Percentiles rank a stretch among this genome's conserved stretches.
Evolutionary conservation across 2,113 vertebrate species (phyloP).

Genomic region (Cephalopterus ornatus): DNA sequence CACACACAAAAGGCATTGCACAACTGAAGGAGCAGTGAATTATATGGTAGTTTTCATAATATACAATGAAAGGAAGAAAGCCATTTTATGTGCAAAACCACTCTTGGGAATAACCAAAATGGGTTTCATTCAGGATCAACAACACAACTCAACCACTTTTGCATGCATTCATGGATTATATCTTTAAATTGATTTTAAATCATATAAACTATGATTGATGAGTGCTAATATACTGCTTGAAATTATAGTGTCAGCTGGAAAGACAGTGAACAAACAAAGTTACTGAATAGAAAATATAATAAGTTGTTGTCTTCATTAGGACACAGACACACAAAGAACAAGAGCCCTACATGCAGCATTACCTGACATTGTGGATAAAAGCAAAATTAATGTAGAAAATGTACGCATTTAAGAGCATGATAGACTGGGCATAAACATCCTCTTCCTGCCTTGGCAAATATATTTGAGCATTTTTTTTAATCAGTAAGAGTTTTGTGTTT

Average conservation of each 20-base stretch:
- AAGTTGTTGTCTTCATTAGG: neutral
- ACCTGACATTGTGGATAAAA: neutral
- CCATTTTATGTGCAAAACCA: neutral
- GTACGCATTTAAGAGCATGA: neutral
- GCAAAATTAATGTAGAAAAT: neutral
- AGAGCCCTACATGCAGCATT: neutral
- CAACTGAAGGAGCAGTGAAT: neutral
- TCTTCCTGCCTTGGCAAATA: neutral
- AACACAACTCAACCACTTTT: neutral
- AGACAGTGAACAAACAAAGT: neutral
- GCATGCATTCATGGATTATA: neutral
- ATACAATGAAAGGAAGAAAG: neutral
- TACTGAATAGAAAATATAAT: neutral
- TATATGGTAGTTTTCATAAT: neutral
- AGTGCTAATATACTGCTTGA: neutral
- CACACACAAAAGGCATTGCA: neutral
- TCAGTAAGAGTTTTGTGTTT: neutral
- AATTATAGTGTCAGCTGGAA: neutral
- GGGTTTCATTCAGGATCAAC: neutral
- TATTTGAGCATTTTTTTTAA: neutral
- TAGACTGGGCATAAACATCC: neutral
- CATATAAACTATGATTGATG: neutral
- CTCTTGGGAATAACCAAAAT: neutral
- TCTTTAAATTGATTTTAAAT: constrained; percentile 34
- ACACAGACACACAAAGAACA: neutral